Conservation (phyloP, 2,113 vertebrate genomes). For the Tychaedon coryphoeus region DNA sequence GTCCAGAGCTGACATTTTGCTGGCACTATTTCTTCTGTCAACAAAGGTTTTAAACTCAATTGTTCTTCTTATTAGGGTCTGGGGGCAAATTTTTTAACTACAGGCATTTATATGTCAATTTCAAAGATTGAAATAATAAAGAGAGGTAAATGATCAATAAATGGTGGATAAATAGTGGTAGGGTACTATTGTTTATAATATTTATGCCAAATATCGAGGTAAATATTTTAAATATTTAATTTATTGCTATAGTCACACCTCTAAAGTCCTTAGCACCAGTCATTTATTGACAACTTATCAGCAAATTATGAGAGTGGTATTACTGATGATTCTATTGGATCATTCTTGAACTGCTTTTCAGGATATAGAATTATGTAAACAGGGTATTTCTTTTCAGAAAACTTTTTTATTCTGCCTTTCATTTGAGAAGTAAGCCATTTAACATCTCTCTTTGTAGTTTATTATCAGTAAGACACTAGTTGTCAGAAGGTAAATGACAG, state of each 20-base stretch:
- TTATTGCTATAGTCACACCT: background rate
- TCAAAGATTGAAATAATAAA: background rate
- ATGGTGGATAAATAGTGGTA: background rate
- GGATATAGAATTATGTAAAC: background rate
- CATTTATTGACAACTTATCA: background rate
- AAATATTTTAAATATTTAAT: background rate
- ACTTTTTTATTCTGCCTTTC: background rate
- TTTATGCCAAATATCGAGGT: background rate
- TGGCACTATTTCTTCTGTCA: background rate
- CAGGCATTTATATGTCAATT: background rate
- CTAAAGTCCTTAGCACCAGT: background rate
- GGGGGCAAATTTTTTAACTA: background rate
- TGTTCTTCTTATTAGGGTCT: background rate
- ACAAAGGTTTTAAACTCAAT: rapidly evolving
- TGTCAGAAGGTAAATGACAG: constrained; percentile 8
- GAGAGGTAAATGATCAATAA: background rate
- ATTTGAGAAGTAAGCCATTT: constrained; percentile 24
- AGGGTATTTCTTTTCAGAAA: background rate
- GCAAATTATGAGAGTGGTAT: background rate
- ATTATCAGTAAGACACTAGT: background rate
- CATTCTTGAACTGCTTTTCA: background rate
- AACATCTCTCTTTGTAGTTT: background rate
- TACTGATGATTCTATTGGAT: background rate
- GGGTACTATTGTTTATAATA: background rate
- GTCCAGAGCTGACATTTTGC: background rate